phyloP scores from a whole-genome alignment of 2,797 vertebrate genomes.

The Danio tinwini region DNA sequence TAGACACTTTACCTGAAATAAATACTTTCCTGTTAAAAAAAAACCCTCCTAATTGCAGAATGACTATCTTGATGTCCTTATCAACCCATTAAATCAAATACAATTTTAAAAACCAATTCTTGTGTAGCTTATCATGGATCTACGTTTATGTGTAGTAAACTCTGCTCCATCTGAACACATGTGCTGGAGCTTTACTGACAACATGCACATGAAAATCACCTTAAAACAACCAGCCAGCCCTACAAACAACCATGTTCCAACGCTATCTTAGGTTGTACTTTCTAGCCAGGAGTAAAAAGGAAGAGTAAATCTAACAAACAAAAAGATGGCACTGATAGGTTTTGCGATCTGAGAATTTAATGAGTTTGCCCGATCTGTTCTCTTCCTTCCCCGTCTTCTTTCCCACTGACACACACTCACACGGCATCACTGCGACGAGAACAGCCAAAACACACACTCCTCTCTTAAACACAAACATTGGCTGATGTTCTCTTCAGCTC shows the following conservation, averaged over 20 bases:
- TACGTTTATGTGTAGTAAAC: too few relatives aligned
- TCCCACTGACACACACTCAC: constrained; percentile 42
- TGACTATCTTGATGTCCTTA: too few relatives aligned
- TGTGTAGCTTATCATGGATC: too few relatives aligned
- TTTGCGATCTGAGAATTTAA: constrained; percentile 58
- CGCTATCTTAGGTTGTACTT: not conserved
- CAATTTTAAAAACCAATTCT: too few relatives aligned
- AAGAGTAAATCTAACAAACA: constrained; percentile 2
- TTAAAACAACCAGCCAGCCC: not conserved
- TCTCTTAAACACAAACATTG: constrained; percentile 68
- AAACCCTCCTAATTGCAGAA: too few relatives aligned
- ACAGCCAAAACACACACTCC: constrained; percentile 71
- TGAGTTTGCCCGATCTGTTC: constrained; percentile 60
- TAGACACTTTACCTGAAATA: too few relatives aligned
- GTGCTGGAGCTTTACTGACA: too few relatives aligned
- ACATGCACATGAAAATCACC: too few relatives aligned
- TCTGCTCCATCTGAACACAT: too few relatives aligned
- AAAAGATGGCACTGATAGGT: constrained; percentile 42
- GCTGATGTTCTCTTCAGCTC: constrained; percentile 58
- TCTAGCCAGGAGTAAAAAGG: constrained; percentile 6
- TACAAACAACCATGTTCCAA: constrained; percentile 7
- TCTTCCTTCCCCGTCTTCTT: constrained; percentile 24
- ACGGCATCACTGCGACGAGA: constrained; percentile 43
- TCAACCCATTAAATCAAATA: too few relatives aligned
- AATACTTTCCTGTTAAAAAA: too few relatives aligned